A percentile compares a stretch with the other conserved stretches of the same genome.
Evolutionary conservation across 2,113 vertebrate species (phyloP).

Genomic region (Oophaga pumilio): DNA sequence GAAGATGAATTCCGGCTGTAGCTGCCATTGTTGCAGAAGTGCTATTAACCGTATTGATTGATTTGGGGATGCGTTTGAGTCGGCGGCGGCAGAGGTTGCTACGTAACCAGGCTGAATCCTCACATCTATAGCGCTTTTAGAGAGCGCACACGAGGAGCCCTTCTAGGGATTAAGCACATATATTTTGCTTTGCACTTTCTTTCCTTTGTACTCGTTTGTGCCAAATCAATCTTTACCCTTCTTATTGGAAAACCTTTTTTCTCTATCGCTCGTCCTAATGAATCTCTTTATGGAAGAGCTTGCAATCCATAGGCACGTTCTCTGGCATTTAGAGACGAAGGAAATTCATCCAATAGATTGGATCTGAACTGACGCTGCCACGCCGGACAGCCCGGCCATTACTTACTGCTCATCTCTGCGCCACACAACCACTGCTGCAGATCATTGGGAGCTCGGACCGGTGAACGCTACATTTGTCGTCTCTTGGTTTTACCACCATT

Average conservation of each 20-base stretch:
- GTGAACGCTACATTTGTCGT: neutral
- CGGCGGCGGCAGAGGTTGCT: slow-evolving; percentile 40
- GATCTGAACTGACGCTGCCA: neutral
- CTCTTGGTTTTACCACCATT: neutral
- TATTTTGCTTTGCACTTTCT: slow-evolving; percentile 32
- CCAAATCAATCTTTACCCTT: neutral
- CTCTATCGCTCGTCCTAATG: slow-evolving; percentile 6
- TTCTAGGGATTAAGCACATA: slow-evolving; percentile 44
- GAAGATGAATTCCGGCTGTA: slow-evolving; percentile 49
- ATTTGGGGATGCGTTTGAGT: slow-evolving; percentile 50
- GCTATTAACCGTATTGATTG: slow-evolving; percentile 57
- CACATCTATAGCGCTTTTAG: slow-evolving; percentile 35
- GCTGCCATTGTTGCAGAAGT: slow-evolving; percentile 49
- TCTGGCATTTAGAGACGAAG: neutral
- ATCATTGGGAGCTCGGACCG: neutral
- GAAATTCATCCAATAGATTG: slow-evolving; percentile 34
- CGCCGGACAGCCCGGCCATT: slow-evolving; percentile 12
- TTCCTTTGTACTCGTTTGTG: slow-evolving; percentile 22
- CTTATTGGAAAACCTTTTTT: slow-evolving; percentile 11
- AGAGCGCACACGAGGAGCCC: slow-evolving; percentile 28
- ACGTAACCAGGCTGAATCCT: slow-evolving; percentile 41
- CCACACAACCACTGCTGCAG: neutral
- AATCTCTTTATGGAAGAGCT: slow-evolving; percentile 40
- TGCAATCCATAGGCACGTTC: slow-evolving; percentile 35
- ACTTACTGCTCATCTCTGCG: neutral